Evolutionary conservation across 64 coral and sea anemone species (phyloP).

Genomic region (Catalaphyllia jardinei): DNA sequence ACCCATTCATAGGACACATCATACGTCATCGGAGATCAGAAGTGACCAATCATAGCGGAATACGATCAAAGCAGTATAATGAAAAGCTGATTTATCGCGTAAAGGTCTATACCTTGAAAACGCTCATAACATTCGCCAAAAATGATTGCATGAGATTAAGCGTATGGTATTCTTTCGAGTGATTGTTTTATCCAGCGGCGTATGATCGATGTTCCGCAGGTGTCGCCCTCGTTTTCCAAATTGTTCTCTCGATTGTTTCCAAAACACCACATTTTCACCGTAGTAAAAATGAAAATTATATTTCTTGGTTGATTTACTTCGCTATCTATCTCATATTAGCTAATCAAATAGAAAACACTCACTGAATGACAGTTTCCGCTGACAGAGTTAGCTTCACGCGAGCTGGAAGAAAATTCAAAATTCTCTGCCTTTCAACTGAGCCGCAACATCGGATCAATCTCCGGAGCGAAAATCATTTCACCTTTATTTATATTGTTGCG

Average conservation of each 20-base stretch:
- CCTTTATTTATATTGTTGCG: background rate
- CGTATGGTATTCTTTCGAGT: background rate
- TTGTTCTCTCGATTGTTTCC: background rate
- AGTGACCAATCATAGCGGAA: constrained; percentile 16
- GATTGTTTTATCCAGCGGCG: background rate
- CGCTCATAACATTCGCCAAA: constrained; percentile 2
- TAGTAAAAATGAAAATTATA: no score
- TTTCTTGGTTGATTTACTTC: no score
- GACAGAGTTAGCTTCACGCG: no score
- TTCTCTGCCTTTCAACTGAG: no score
- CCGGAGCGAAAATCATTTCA: background rate
- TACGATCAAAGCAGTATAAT: background rate
- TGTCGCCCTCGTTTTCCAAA: background rate
- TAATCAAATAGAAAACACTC: no score
- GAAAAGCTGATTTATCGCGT: constrained; percentile 1
- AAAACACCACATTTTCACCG: no score
- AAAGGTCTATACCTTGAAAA: background rate
- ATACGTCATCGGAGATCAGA: constrained; percentile 22
- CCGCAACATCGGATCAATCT: background rate
- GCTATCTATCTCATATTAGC: no score
- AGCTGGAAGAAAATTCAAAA: no score
- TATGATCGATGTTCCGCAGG: background rate
- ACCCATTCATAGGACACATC: constrained; percentile 24
- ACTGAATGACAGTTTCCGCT: no score
- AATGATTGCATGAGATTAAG: constrained; percentile 6